Conservation (phyloP, 1,140 invertebrate genomes). For the Neocloeon triangulifer region DNA sequence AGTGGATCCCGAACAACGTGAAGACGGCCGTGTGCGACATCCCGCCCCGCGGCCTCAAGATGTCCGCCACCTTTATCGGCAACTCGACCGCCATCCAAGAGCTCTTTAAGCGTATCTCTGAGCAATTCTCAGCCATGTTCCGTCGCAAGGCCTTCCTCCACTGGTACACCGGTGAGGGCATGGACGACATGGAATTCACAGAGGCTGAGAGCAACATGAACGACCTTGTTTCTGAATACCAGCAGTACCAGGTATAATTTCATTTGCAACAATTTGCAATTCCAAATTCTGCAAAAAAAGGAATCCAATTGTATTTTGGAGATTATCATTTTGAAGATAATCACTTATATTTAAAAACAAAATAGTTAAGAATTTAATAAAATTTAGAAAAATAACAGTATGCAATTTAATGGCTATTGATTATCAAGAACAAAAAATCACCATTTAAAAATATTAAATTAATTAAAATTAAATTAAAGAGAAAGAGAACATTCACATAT, state of each 20-base stretch:
- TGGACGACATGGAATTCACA: constrained; percentile 65
- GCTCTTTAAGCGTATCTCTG: constrained; percentile 67
- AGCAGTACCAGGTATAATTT: constrained; percentile 84
- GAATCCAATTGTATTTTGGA: no score
- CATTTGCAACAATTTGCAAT: no score
- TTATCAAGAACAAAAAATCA: no score
- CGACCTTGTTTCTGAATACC: constrained; percentile 73
- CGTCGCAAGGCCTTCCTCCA: constrained; percentile 83
- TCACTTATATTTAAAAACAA: no score
- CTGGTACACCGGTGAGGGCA: constrained; percentile 75
- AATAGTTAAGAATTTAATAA: no score
- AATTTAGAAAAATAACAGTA: no score
- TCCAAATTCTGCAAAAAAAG: no score
- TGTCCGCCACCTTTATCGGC: constrained; percentile 80
- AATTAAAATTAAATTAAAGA: no score
- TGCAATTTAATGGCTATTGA: no score
- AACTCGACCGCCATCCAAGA: constrained; percentile 79
- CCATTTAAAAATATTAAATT: no score
- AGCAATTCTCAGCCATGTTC: constrained; percentile 85
- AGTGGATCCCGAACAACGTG: constrained; percentile 85
- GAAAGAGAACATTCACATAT: no score
- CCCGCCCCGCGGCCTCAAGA: constrained; percentile 71
- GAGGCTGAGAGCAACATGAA: constrained; percentile 70
- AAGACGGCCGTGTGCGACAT: constrained; percentile 85
- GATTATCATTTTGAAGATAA: no score